Base-by-base conservation (phyloP, 2,888 invertebrate species). In the Dolomedes plantarius region DNA sequence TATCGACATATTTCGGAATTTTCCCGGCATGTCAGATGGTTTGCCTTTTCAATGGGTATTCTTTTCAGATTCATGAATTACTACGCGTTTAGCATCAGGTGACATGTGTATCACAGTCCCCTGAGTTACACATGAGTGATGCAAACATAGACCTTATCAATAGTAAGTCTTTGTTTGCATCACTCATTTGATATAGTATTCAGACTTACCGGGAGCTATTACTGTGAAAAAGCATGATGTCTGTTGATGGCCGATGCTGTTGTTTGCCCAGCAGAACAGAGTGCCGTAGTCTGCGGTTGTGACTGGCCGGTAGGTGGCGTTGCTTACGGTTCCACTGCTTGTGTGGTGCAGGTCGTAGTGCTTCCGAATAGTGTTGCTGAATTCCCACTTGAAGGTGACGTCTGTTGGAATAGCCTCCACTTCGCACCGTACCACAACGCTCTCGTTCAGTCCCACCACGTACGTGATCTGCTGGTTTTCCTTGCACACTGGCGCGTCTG, bases 341-440 rank as follows among this genome's bases (percentile, higher is more conserved):
- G 68, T 71, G 67, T 86, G 80, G 36, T 77, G 77, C n/a, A 86
- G 56, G 36, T 80, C 71, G 67, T 86, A 86, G 28, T 86, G 86
- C 65, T 80, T 79, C 28, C 69, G 86, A 5, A 86, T 76, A 0
- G 86, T 80, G 80, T 86, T 86, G 86, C 86, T 86, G 76, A 86
- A 86, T 19, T 80, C 86, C 86, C 86, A 86, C 69, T 80, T 79
- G 67, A 86, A 86, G 1, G 80, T 80, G 64, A 86, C 86, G 50
- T 80, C 80, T 27, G 75, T 65, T 7, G 86, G 86, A 3, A 46
- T 72, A 2, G 86, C 79, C 39, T 80, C 86, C n/a, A 86, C 86
- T 67, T 86, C 86, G 67, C 86, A 86, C 0, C 86, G 62, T 13
- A 86, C 80, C 11, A 67, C 68, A 13, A 86, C 80, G 41, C 73